Evolutionary conservation across 1,140 invertebrate species (phyloP).

Genomic region (Drosophila sucinea): DNA sequence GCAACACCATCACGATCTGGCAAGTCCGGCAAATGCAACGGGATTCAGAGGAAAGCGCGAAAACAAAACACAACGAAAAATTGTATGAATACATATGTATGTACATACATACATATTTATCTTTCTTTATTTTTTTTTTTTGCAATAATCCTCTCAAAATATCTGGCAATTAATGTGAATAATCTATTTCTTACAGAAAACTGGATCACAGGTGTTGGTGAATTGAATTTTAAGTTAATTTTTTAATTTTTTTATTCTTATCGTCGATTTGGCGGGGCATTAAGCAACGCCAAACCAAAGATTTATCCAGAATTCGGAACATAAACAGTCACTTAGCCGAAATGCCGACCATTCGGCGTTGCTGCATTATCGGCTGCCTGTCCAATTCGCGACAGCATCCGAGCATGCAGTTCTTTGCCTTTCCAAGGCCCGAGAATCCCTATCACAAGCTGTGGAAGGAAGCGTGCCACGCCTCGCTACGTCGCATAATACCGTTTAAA

Average conservation of each 20-base stretch:
- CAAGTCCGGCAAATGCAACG: neutral
- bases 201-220: neutral
- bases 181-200: neutral
- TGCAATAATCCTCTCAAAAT: neutral
- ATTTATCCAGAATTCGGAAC: constrained; percentile 59
- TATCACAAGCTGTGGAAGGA: constrained; percentile 77
- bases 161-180: neutral
- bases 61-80: constrained; percentile 1
- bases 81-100: neutral
- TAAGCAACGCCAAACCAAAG: constrained; percentile 61
- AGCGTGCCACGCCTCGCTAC: constrained; percentile 74
- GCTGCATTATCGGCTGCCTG: constrained; percentile 76
- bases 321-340: constrained; percentile 48
- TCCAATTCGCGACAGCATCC: constrained; percentile 77
- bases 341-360: constrained; percentile 80
- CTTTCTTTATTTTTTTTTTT: neutral
- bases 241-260: constrained; percentile 35
- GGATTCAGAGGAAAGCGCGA: neutral
- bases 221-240: constrained; percentile 13
- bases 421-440: constrained; percentile 75
- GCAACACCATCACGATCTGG: neutral
- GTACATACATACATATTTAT: neutral
- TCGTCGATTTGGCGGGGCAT: constrained; percentile 60
- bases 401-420: constrained; percentile 79
- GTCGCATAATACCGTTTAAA: constrained; percentile 74